A percentile compares a stretch with the other conserved stretches of the same genome.
phyloP scores from a whole-genome alignment of 2,797 vertebrate genomes.

The Buceros bicornis region DNA sequence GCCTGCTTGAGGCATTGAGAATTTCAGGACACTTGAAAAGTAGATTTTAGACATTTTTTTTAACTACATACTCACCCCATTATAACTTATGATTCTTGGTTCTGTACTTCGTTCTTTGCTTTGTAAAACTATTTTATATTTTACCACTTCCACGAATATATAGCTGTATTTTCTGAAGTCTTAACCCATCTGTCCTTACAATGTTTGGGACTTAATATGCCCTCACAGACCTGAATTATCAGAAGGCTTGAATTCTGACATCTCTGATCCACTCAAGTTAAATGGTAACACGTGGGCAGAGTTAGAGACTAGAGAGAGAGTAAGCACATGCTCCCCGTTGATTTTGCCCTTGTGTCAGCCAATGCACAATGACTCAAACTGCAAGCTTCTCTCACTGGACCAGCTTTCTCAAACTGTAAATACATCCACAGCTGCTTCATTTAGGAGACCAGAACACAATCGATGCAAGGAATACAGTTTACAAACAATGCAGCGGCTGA shows the following conservation, averaged over 20 bases:
- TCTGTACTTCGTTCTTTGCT: background rate
- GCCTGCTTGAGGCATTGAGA: background rate
- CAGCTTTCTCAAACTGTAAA: background rate
- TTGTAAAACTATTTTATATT: background rate
- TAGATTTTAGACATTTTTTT: background rate
- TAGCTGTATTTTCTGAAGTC: background rate
- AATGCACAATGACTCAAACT: background rate
- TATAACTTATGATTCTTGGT: background rate
- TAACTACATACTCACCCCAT: background rate
- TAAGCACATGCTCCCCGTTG: background rate
- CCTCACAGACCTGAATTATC: background rate
- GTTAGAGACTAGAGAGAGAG: background rate
- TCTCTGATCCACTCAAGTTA: background rate
- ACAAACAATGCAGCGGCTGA: constrained; percentile 24
- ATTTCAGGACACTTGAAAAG: background rate
- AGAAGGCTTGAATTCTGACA: background rate
- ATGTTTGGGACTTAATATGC: background rate
- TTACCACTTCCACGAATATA: background rate
- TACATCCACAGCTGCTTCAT: constrained; percentile 12
- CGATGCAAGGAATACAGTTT: background rate
- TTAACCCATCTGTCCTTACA: background rate
- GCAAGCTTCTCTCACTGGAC: background rate
- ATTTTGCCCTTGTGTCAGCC: background rate
- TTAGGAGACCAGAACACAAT: background rate
- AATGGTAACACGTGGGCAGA: background rate